Conservation (phyloP, 2,113 vertebrate species). For the Bubo scandiacus region DNA sequence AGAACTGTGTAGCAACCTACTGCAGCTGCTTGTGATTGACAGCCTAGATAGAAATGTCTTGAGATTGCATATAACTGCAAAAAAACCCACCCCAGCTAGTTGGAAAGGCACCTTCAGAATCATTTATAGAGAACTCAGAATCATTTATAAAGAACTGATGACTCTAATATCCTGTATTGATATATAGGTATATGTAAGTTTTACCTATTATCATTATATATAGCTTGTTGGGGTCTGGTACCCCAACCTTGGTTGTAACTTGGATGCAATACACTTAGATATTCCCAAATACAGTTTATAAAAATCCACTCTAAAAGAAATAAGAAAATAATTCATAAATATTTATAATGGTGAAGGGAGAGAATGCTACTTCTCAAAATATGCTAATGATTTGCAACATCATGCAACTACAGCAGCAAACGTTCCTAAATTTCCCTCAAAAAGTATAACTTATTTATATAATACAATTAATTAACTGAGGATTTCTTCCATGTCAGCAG, state of each 20-base stretch:
- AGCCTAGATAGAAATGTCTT: background rate
- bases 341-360: background rate
- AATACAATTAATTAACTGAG: conserved; percentile 18
- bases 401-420: conserved; percentile 7
- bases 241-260: background rate
- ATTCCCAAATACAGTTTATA: background rate
- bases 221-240: background rate
- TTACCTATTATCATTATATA: background rate
- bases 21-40: background rate
- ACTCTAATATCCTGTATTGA: background rate
- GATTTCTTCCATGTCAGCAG: conserved; percentile 33
- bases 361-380: background rate
- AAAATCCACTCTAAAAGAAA: background rate
- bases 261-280: background rate
- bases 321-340: background rate
- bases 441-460: conserved; percentile 14
- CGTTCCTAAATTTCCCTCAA: background rate
- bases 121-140: background rate
- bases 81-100: accelerated
- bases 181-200: background rate
- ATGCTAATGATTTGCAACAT: background rate
- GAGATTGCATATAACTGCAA: background rate
- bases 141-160: background rate
- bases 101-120: background rate
- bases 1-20: background rate